Evolutionary conservation across 2,113 vertebrate genomes (phyloP).

Genomic region (Perca flavescens): DNA sequence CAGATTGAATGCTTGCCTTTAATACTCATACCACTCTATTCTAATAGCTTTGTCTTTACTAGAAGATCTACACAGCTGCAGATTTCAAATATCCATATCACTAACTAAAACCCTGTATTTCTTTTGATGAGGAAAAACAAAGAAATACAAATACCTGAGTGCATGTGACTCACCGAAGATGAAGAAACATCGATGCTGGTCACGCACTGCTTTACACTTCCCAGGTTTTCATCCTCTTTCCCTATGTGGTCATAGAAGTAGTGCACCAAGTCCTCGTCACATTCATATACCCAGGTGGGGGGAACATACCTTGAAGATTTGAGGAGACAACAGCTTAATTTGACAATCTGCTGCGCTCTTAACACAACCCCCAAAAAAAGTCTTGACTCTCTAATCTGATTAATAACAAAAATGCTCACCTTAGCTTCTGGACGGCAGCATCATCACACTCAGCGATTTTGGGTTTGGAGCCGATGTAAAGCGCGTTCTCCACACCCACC

Average conservation of each 20-base stretch:
- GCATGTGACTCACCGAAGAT: constrained; percentile 85
- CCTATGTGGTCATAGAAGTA: constrained; percentile 95
- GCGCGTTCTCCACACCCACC: constrained; percentile 91
- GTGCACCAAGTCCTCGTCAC: constrained; percentile 96
- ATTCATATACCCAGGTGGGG: constrained; percentile 95
- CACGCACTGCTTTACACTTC: constrained; percentile 96
- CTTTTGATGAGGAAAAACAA: neutral
- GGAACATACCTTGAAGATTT: constrained; percentile 87
- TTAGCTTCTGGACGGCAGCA: constrained; percentile 90
- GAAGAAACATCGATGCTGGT: constrained; percentile 97
- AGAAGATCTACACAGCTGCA: neutral
- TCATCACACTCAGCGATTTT: constrained; percentile 88
- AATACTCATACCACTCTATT: neutral
- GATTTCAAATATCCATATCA: neutral
- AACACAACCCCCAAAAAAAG: constrained; percentile 5
- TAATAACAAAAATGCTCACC: constrained; percentile 82
- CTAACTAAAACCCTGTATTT: neutral
- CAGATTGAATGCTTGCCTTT: neutral
- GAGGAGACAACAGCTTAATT: neutral
- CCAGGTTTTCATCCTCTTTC: constrained; percentile 96
- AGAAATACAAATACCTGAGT: neutral
- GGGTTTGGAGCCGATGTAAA: constrained; percentile 90
- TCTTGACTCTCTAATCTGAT: neutral
- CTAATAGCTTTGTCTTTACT: neutral
- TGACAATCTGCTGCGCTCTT: neutral